Evolutionary conservation across 2,113 vertebrate genomes (phyloP).

Genomic region (Bos taurus): DNA sequence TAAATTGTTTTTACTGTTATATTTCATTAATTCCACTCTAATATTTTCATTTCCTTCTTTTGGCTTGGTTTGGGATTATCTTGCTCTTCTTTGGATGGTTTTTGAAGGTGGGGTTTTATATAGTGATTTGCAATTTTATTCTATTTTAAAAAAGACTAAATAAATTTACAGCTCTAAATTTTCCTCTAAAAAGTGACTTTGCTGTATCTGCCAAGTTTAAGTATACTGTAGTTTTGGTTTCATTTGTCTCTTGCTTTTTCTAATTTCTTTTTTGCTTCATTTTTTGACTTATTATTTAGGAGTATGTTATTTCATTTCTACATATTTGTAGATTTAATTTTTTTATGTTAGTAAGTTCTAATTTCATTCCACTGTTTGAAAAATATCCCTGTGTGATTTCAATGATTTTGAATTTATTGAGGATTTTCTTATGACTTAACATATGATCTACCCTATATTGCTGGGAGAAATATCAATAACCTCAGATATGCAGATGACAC

Average conservation of each 20-base stretch:
- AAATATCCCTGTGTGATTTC: neutral
- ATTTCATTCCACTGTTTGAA: neutral
- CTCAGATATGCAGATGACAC: too few species aligned
- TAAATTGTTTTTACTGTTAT: neutral
- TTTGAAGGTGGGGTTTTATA: neutral
- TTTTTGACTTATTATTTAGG: neutral
- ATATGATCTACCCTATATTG: neutral
- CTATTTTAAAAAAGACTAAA: neutral
- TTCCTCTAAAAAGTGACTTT: neutral
- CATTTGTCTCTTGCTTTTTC: neutral
- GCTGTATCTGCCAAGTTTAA: neutral
- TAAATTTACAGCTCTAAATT: neutral
- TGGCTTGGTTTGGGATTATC: neutral
- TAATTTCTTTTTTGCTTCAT: neutral
- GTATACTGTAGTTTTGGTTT: neutral
- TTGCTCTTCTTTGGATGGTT: neutral
- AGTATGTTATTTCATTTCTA: neutral
- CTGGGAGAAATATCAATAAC: too few species aligned
- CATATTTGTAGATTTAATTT: neutral
- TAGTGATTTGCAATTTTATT: neutral
- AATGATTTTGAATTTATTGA: neutral
- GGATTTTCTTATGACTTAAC: neutral
- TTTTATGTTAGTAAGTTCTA: neutral
- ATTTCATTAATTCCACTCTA: neutral
- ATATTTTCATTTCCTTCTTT: neutral